A percentile compares a stretch with the other conserved stretches of the same genome.
Conservation (phyloP, 2,113 vertebrate genomes). For the Microcebus griseorufus region DNA sequence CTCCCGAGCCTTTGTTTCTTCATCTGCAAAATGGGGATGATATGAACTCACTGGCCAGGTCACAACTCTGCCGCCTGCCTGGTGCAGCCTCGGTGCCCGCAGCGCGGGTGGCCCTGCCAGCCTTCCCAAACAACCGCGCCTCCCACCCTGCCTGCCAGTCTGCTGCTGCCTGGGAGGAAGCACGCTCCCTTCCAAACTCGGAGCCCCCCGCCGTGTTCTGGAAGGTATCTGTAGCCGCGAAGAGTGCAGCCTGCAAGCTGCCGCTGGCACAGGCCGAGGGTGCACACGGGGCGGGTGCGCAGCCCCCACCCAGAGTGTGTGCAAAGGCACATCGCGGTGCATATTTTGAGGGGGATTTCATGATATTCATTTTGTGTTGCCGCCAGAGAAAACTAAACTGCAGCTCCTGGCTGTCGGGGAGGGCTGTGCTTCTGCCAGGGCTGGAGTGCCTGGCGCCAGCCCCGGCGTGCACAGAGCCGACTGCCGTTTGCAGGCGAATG, state of each 20-base stretch:
- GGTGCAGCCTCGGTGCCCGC: not conserved
- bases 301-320: fast-evolving
- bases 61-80: not conserved
- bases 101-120: not conserved
- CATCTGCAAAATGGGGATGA: not conserved
- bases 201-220: not conserved
- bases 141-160: not conserved
- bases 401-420: conserved; percentile 37
- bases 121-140: not conserved
- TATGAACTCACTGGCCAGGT: not conserved
- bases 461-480: not conserved
- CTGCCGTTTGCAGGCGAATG: not conserved
- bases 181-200: not conserved
- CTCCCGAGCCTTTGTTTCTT: not conserved
- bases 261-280: not conserved
- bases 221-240: not conserved
- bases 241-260: not conserved
- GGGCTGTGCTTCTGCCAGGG: conserved; percentile 37
- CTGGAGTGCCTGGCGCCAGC: conserved; percentile 18
- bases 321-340: not conserved
- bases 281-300: fast-evolving
- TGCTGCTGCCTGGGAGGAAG: not conserved
- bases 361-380: not conserved
- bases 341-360: conserved; percentile 45
- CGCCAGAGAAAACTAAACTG: conserved; percentile 10